These are phyloP conservation scores for Anguilla japonica DNA, from an alignment of 2,113 vertebrate species.

Conservation along the genomic window DNA sequence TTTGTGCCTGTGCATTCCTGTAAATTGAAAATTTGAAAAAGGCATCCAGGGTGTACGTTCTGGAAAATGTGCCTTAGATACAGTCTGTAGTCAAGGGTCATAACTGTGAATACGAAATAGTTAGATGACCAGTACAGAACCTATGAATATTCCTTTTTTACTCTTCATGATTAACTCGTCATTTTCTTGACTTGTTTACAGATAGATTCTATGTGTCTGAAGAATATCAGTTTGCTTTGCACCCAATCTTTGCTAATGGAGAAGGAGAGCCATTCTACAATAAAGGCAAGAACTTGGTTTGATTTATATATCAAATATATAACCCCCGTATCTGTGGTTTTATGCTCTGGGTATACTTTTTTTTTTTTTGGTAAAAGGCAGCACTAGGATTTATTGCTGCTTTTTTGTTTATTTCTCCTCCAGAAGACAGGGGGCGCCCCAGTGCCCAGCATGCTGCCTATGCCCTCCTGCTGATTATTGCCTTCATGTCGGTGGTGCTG, in stretches of 20 bases:
- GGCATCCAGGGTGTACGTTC: no score
- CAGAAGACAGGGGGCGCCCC: constrained; percentile 64
- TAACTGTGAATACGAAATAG: not conserved
- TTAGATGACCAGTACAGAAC: not conserved
- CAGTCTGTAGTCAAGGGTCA: not conserved
- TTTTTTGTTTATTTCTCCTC: constrained; percentile 47
- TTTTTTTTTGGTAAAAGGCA: not conserved
- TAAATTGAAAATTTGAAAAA: no score
- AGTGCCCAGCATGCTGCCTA: constrained; percentile 53
- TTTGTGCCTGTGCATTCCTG: no score
- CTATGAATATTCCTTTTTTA: not conserved
- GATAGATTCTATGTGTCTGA: constrained; percentile 81
- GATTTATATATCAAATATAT: not conserved
- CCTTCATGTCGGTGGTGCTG: constrained; percentile 75
- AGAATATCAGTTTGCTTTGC: constrained; percentile 80
- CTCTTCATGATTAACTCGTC: not conserved
- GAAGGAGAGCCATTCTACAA: constrained; percentile 75
- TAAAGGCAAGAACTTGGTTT: constrained; percentile 65
- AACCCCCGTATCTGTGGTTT: no score
- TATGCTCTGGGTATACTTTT: not conserved
- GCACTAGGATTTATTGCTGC: not conserved
- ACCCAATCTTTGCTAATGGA: constrained; percentile 82
- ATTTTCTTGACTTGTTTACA: constrained; percentile 48
- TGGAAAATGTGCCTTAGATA: no score
- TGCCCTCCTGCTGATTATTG: constrained; percentile 76